Conservation (phyloP, 2,797 vertebrate genomes). For the Hemibagrus guttatus region DNA sequence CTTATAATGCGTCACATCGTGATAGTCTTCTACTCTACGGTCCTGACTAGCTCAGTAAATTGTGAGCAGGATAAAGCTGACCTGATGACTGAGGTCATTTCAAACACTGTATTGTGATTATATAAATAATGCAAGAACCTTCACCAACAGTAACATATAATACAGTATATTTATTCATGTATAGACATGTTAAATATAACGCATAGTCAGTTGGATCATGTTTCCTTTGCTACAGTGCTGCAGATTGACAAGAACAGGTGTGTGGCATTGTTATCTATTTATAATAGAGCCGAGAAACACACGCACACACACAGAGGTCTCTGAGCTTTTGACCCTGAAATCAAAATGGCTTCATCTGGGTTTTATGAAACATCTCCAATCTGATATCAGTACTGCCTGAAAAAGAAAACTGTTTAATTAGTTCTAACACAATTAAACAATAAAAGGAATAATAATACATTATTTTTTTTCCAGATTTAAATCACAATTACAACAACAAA, state of each 20-base stretch:
- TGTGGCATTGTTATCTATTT: conserved; percentile 79
- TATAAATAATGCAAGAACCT: not conserved
- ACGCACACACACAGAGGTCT: not conserved
- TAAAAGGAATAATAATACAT: not conserved
- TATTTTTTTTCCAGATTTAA: not conserved
- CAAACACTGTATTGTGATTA: not conserved
- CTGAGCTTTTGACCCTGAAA: not conserved
- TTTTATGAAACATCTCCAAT: not conserved
- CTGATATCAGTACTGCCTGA: not conserved
- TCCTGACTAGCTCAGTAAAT: not conserved
- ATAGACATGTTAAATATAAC: not conserved
- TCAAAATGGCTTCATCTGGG: not conserved
- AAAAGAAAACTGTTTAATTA: not conserved
- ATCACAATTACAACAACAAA: not conserved
- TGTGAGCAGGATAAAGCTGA: not conserved
- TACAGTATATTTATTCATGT: not conserved
- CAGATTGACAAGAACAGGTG: conserved; percentile 73
- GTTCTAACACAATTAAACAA: not conserved
- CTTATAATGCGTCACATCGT: not conserved
- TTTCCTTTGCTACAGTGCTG: conserved; percentile 2
- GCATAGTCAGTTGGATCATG: not conserved
- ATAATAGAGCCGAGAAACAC: conserved; percentile 59
- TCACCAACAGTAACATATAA: not conserved
- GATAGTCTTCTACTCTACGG: not conserved
- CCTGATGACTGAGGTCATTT: not conserved